Evolutionary conservation across 2,113 vertebrate genomes (phyloP), one percentile per base, ranked within the genome.

Genomic region (Megaceryle torquata): DNA sequence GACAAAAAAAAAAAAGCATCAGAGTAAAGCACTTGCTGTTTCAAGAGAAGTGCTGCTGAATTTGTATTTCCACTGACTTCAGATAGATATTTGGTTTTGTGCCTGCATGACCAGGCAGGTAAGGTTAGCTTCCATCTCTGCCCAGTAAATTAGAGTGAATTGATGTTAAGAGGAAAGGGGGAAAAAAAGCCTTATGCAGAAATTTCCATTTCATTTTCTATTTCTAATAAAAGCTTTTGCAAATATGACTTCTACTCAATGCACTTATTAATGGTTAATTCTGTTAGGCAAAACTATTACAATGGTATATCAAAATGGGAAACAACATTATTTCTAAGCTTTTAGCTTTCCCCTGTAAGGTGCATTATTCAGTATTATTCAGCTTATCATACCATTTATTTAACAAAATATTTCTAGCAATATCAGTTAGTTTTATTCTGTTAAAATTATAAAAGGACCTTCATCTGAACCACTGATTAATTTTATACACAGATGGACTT

Each of bases 401-500:
- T 93, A 91, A 85, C 35, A 77, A 96, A 93, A 82, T 56, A 65
- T 56, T 94, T 90, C 48, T 81, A 94, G 59, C 82, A 92, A 44
- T 11, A 69, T 86, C 80, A 56, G 2, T 48, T 86, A 91, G 48
- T 83, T 95, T 94, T 84, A 90, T 8, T 80, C 28, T 70, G 11
- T 81, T 54, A 94, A 96, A 97, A 93, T 83, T 87, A 51, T 17
- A 78, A 84, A 69, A 96, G 65, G 89, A 24, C 5, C 51, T 91
- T 95, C 29, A 78, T 84, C 61, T 89, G 48, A 95, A 91, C 60
- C 51, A 86, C 8, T 72, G 50, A 67, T 80, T 94, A 41, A 81
- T 96, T 96, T 97, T 93, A 84, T 85, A 64, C 44, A 78, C 60
- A 88, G 53, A 91, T 83, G 15, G 68, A 33, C 69, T 84, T 94